Conservation (phyloP, 2,113 vertebrate genomes). For the Macaca nemestrina region DNA sequence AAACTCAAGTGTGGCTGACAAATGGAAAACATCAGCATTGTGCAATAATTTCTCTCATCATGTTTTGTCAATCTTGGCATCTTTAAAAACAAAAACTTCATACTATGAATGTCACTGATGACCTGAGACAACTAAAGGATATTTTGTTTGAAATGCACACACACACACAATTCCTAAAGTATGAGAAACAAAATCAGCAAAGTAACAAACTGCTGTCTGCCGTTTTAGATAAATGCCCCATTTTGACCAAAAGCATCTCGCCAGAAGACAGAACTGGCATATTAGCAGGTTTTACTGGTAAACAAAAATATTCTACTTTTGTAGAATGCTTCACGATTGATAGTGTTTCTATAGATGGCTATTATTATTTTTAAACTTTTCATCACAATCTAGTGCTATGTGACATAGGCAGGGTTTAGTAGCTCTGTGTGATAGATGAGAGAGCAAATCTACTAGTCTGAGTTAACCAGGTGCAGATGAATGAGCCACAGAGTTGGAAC, state of each 20-base stretch:
- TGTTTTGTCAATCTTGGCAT: neutral
- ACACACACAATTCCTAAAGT: neutral
- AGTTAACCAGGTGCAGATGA: neutral
- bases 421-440: neutral
- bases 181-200: neutral
- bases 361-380: neutral
- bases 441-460: neutral
- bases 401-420: neutral
- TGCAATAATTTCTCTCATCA: neutral
- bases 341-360: neutral
- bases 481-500: neutral
- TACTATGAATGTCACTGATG: neutral
- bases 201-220: too few relatives aligned
- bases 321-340: neutral
- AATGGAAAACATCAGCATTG: neutral
- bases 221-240: neutral
- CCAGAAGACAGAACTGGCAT: neutral
- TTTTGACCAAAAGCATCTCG: neutral
- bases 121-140: neutral
- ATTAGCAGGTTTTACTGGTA: neutral
- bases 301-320: neutral
- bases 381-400: neutral
- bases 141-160: neutral
- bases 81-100: neutral
- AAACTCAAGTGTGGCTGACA: neutral